These are phyloP conservation scores for Lampris incognitus DNA, from an alignment of 2,113 vertebrate genomes.

Conservation along the genomic window DNA sequence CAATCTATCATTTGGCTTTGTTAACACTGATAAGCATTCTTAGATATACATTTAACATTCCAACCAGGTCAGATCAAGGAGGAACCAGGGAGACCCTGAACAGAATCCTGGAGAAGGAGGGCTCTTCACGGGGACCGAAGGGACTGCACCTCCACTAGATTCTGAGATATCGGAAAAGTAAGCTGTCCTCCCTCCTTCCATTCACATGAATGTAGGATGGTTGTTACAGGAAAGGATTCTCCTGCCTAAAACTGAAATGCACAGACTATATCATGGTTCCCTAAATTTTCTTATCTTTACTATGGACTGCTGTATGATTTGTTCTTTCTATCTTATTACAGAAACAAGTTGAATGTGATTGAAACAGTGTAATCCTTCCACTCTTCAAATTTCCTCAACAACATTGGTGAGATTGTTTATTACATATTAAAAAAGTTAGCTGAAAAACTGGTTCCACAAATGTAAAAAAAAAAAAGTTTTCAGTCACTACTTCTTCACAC, in stretches of 20 bases:
- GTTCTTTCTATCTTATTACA: slow-evolving; percentile 45
- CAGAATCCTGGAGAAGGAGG: slow-evolving; percentile 62
- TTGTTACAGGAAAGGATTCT: neutral
- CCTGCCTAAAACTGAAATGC: neutral
- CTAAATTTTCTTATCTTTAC: no score
- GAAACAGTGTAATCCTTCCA: slow-evolving; percentile 70
- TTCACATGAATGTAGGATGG: neutral
- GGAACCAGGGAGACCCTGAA: slow-evolving; percentile 43
- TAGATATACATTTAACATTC: neutral
- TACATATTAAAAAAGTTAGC: neutral
- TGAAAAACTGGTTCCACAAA: neutral
- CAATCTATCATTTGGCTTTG: neutral
- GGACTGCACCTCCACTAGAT: slow-evolving; percentile 63
- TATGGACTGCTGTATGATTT: neutral
- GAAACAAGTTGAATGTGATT: slow-evolving; percentile 75
- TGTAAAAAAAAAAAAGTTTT: neutral
- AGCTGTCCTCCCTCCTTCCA: neutral
- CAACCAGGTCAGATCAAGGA: slow-evolving; percentile 74
- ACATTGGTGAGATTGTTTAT: slow-evolving; percentile 66
- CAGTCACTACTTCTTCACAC: neutral
- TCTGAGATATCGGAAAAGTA: slow-evolving; percentile 79
- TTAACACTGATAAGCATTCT: neutral
- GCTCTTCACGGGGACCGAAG: slow-evolving; percentile 67
- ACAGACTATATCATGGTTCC: neutral
- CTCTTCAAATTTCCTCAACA: slow-evolving; percentile 27